Percentiles rank a stretch among this genome's conserved stretches.
Conservation (phyloP, 2,113 vertebrate species). For the Recurvirostra avosetta region DNA sequence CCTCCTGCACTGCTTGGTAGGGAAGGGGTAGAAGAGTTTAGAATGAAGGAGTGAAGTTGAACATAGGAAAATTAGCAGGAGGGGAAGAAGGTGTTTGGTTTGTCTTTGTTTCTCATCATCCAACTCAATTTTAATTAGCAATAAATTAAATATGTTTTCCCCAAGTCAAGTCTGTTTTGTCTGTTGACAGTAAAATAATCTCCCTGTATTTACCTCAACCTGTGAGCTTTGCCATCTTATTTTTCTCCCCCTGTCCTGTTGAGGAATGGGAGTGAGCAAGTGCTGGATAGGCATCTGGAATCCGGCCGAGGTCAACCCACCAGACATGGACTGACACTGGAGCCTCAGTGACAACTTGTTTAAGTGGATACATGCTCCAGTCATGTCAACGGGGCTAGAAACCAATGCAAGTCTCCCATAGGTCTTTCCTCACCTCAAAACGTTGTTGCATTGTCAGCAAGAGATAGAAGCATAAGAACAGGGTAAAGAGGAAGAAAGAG, state of each 20-base stretch:
- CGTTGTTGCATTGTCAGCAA: neutral
- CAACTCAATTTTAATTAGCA: neutral
- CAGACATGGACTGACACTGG: neutral
- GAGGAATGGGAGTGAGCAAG: neutral
- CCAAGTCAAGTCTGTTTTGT: neutral
- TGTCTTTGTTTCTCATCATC: neutral
- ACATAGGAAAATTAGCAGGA: too few species aligned
- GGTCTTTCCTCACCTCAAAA: neutral
- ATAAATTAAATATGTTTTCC: neutral
- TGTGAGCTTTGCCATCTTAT: neutral
- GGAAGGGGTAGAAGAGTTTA: neutral
- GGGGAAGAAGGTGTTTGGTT: neutral
- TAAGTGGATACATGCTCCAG: neutral
- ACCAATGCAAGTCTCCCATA: accelerated
- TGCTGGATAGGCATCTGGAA: neutral
- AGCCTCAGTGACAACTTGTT: neutral
- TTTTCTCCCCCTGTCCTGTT: neutral
- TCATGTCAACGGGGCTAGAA: accelerated
- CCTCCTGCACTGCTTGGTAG: neutral
- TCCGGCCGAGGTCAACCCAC: neutral
- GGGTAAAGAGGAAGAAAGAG: neutral
- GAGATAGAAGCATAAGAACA: accelerated
- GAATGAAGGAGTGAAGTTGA: neutral
- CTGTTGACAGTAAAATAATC: neutral
- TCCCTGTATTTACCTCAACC: accelerated